Percentiles rank a stretch among this genome's conserved stretches.
These are phyloP conservation scores for Neosilurus hyrtlii DNA, from an alignment of 2,797 vertebrate genomes.

Conservation along the genomic window DNA sequence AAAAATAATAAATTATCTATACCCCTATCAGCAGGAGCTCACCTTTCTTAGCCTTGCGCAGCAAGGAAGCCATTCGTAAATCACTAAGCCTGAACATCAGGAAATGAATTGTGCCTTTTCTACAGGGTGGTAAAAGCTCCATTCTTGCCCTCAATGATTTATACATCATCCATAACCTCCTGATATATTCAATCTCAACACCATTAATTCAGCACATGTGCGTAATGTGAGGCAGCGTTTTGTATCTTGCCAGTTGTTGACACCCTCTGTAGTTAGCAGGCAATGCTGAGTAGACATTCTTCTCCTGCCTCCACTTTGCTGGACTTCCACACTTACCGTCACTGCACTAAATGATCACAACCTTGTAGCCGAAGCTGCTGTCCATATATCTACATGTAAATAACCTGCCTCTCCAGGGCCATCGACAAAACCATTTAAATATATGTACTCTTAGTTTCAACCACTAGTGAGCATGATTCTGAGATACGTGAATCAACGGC, in stretches of 20 bases:
- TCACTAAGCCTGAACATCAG: conserved; percentile 59
- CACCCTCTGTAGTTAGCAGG: conserved; percentile 35
- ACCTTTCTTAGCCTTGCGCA: conserved; percentile 63
- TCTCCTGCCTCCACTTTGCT: conserved; percentile 3
- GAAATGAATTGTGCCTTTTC: conserved; percentile 63
- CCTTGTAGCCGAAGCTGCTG: background rate
- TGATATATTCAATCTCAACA: conserved; percentile 58
- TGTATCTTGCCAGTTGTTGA: conserved; percentile 37
- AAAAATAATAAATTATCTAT: conserved; percentile 69
- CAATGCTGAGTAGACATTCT: conserved; percentile 59
- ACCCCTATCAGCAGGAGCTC: conserved; percentile 57
- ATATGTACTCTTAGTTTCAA: conserved; percentile 1
- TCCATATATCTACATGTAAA: conserved; percentile 26
- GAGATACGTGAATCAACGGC: background rate
- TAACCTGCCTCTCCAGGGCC: background rate
- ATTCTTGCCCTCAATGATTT: conserved; percentile 58
- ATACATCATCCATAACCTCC: conserved; percentile 57
- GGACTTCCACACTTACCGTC: conserved; percentile 5
- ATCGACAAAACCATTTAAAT: conserved; percentile 10
- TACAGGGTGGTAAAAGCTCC: conserved; percentile 56
- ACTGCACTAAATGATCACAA: conserved; percentile 14
- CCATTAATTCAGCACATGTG: conserved; percentile 61
- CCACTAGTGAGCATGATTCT: background rate
- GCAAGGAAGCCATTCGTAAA: conserved; percentile 65
- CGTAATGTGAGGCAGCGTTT: conserved; percentile 38